Percentiles rank a stretch among this genome's conserved stretches.
These are phyloP conservation scores for Labia minor DNA, from an alignment of 2,888 invertebrate genomes.

Conservation along the genomic window DNA sequence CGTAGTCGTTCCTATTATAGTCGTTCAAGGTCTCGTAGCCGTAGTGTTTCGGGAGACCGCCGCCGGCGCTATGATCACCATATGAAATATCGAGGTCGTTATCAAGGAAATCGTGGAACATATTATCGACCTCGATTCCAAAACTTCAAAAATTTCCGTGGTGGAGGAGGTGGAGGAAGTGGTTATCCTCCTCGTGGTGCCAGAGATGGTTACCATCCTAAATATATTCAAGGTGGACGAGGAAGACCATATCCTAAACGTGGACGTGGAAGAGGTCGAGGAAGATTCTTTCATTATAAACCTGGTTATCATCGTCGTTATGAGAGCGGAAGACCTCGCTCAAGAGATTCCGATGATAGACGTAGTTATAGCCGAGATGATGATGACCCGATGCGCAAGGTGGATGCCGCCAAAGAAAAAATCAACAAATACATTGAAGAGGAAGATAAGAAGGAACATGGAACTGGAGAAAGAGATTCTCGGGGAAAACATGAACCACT, in stretches of 20 bases:
- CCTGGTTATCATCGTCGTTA: conserved; percentile 49
- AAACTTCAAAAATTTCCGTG: conserved; percentile 43
- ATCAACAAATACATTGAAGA: conserved; percentile 46
- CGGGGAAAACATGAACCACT: conserved; percentile 43
- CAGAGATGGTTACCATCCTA: conserved; percentile 32
- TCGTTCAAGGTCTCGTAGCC: conserved; percentile 38
- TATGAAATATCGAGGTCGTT: conserved; percentile 32
- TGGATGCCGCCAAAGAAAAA: conserved; percentile 45
- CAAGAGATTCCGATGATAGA: conserved; percentile 40
- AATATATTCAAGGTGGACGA: conserved; percentile 32
- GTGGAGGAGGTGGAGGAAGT: conserved; percentile 32
- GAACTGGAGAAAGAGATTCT: conserved; percentile 31
- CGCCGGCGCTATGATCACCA: conserved; percentile 28
- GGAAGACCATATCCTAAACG: conserved; percentile 31
- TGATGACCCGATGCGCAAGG: conserved; percentile 41
- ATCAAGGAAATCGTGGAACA: conserved; percentile 56
- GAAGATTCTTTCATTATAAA: conserved; percentile 36
- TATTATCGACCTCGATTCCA: conserved; percentile 72
- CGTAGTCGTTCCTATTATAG: conserved; percentile 47
- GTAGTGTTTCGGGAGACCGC: conserved; percentile 41
- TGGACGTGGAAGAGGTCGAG: conserved; percentile 35
- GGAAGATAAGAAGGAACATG: conserved; percentile 27
- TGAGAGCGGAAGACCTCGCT: conserved; percentile 51
- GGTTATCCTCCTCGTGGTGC: conserved; percentile 34
- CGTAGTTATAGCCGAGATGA: conserved; percentile 39